Percentiles rank a stretch among this genome's conserved stretches.
Evolutionary conservation across 2,113 vertebrate genomes (phyloP).

Genomic region (Kobus ellipsiprymnus): DNA sequence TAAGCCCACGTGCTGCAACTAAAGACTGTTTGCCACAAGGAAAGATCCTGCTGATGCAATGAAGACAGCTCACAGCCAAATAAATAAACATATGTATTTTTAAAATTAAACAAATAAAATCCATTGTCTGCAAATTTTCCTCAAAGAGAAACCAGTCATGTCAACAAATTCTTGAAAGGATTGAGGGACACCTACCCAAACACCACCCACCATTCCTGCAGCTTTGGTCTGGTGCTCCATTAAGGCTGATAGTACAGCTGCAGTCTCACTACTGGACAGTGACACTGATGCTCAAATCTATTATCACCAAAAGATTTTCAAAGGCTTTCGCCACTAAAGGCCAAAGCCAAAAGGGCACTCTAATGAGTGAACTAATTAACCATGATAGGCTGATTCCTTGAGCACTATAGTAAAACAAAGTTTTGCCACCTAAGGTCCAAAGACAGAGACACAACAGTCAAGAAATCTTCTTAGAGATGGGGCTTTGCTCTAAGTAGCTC

Average conservation of each 20-base stretch:
- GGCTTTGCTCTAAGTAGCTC: background rate
- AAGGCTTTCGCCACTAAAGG: background rate
- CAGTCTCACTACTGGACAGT: background rate
- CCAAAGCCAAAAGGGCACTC: background rate
- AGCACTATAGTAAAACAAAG: background rate
- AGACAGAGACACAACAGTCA: background rate
- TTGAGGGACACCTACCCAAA: background rate
- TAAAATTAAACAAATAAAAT: background rate
- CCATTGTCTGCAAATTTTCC: background rate
- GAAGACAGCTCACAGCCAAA: background rate
- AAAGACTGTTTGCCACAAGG: background rate
- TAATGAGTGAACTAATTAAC: background rate
- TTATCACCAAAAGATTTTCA: slow-evolving; percentile 4
- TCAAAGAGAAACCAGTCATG: background rate
- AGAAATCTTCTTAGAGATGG: background rate
- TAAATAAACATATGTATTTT: background rate
- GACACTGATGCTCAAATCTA: background rate
- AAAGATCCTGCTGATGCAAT: background rate
- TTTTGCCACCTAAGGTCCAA: slow-evolving; percentile 7
- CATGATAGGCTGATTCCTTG: background rate
- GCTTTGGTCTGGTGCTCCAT: background rate
- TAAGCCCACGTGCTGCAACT: background rate
- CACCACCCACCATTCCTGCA: background rate
- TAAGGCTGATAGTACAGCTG: background rate
- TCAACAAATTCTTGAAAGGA: background rate